Base-by-base conservation (phyloP, 2,113 vertebrate species). In the Phyllopteryx taeniolatus region DNA sequence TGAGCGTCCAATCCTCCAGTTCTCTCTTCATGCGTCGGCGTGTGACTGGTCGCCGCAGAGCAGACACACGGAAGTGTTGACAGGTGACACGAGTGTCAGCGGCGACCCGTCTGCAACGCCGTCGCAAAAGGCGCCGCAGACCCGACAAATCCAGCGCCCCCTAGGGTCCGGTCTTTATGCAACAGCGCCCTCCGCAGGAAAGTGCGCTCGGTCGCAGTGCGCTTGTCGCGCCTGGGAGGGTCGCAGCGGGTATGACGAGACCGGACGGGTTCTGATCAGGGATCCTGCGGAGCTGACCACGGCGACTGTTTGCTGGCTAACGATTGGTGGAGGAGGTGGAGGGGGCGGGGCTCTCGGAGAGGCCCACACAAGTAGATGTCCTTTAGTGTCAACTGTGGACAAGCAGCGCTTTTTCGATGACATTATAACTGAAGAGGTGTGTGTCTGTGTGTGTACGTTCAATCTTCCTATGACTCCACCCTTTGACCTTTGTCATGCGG, bases 71-170 rank as follows among this genome's bases (percentile, higher is more conserved):
- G 82, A 85, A 81, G 88, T 90, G 89, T 91, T 87, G 79, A 91
- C 76, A 91, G 89, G 75, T 87, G 89, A 86, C 89, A 91, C 88
- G 62, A 87, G 88, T 91, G 88, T 90, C 72, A 22, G 79, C 4
- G 57, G 79, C 82, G 62, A 57, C 74, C 78, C 31, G 67, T 51
- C 39, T 2, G 39, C 72, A 68, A 73, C 59, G 0, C 74, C 74
- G 68, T 67, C 46, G 20, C 53, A 73, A 19, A 68, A 81, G 46
- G 56, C 39, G 17, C 61, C 10, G 51, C 67, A 12, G 17, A 35
- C 31, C 73, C 70, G 13, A n/a, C n/a, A 57, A 76, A 70, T 4
- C 53, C 65, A 72, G 71, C 39, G 42, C 65, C 71, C 57, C 69
- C 72, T 65, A 61, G 57, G 33, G 71, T 81, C 75, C 86, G 81